These are phyloP conservation scores for Chamaea fasciata DNA, from an alignment of 2,113 vertebrate genomes.

Conservation along the genomic window DNA sequence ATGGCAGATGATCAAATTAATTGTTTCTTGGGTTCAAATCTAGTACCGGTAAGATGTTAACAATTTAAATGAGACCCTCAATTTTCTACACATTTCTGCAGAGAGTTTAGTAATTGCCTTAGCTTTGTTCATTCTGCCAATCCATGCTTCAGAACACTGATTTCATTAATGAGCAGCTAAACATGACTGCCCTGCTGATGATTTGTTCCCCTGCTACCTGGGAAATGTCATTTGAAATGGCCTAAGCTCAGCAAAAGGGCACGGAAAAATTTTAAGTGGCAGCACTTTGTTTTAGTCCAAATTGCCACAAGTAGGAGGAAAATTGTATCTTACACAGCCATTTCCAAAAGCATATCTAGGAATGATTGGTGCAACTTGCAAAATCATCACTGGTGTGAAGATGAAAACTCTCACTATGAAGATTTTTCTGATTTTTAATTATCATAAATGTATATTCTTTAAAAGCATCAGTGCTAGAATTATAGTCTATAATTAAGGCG, in stretches of 20 bases:
- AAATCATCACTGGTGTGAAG: neutral
- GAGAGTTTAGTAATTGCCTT: neutral
- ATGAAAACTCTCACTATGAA: neutral
- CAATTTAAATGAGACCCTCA: slow-evolving; percentile 58
- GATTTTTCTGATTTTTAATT: neutral
- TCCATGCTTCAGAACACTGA: slow-evolving; percentile 29
- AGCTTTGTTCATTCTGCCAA: slow-evolving; percentile 4
- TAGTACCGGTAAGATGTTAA: slow-evolving; percentile 48
- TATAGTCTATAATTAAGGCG: neutral
- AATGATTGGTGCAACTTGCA: neutral
- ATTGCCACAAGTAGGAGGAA: neutral
- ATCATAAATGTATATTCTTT: neutral
- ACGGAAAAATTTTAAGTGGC: neutral
- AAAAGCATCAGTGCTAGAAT: neutral
- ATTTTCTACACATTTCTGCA: neutral
- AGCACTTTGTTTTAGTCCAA: neutral
- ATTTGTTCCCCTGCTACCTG: neutral
- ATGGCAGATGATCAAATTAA: slow-evolving; percentile 47
- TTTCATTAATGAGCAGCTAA: slow-evolving; percentile 50
- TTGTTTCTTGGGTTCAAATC: slow-evolving; percentile 56
- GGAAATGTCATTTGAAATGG: neutral
- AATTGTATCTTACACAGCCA: neutral
- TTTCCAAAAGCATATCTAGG: neutral
- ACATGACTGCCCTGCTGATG: slow-evolving; percentile 9
- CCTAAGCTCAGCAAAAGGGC: neutral